Base-by-base conservation (phyloP, 2,888 invertebrate genomes). In the Parthenolecanium corni region DNA sequence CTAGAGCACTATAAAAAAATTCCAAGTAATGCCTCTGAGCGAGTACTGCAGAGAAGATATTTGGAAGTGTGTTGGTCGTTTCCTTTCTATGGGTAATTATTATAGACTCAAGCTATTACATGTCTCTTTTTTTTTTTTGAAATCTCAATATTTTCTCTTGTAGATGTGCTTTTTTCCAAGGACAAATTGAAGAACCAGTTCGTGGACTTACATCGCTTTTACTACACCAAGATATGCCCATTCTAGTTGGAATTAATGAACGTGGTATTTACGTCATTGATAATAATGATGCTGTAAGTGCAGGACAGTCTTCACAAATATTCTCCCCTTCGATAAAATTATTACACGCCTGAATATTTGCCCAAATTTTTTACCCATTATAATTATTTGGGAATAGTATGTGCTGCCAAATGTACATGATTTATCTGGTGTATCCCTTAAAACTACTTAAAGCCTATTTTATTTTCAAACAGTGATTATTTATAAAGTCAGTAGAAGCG, bases 101-200 rank as follows among this genome's bases (percentile, higher is more conserved):
- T 51, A 21, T 18, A 54, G 25, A 65, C 53, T n/a, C 2, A 53
- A 24, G 21, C 9, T 40, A 18, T 16, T 14, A 36, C 31, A 21
- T 46, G 9, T 54, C n/a, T n/a, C n/a, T n/a, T n/a, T n/a, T n/a
- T n/a, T 40, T 18, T 52, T 23, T 9, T 36, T 47, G 3, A 3
- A 5, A 4, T 31, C 5, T 31, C 9, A 31, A n/a, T n/a, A n/a
- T n/a, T n/a, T n/a, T n/a, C n/a, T 57, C 65, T 75, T 75, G 9
- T 75, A 91, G 92, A 61, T 86, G 89, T 66, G 93, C 93, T 21
- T 94, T 91, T 77, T 95, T 95, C 75, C 88, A 89, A 77, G 94
- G 93, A 9, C 92, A 93, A 76, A 86, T 95, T 61, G 94, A 95
- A 74, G 89, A 90, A 74, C 93, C 93, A 0, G 85, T 89, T 0